Conservation (phyloP, 2,888 invertebrate species). For the Agrotis exclamationis region DNA sequence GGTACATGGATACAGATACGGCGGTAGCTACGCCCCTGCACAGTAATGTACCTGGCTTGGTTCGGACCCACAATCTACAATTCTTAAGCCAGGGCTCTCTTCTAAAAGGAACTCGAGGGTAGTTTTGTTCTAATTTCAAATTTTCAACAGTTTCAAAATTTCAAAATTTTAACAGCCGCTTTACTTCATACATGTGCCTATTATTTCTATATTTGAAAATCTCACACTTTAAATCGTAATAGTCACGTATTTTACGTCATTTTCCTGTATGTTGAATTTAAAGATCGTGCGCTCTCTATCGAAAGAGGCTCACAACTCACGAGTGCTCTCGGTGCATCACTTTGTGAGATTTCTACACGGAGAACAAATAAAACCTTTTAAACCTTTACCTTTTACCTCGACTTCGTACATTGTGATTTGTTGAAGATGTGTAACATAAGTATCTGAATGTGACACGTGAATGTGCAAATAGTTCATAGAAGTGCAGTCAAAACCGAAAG, state of each 20-base stretch:
- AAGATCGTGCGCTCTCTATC: conserved; percentile 57
- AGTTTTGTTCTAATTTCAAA: no score
- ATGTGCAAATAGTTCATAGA: not conserved
- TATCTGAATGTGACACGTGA: conserved; percentile 12
- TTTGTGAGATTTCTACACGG: conserved; percentile 50
- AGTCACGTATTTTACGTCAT: conserved; percentile 48
- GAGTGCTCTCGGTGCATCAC: conserved; percentile 63
- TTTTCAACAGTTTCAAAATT: no score
- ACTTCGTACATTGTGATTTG: conserved; percentile 45
- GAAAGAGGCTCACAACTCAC: conserved; percentile 47
- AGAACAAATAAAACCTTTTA: conserved; percentile 59
- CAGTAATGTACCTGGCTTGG: no score
- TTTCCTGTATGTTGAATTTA: conserved; percentile 52
- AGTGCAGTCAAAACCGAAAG: no score
- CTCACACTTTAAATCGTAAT: conserved; percentile 17
- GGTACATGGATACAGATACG: no score
- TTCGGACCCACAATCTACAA: no score
- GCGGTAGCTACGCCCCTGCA: no score
- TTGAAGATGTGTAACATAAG: conserved; percentile 27
- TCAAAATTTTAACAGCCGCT: not conserved
- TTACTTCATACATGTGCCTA: no score
- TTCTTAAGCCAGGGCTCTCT: no score
- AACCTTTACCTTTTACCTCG: conserved; percentile 14
- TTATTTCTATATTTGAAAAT: not conserved
- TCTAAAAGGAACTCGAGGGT: no score